Evolutionary conservation across 2,113 vertebrate species (phyloP), one percentile per base, ranked within the genome.

Genomic region (Seriola quinqueradiata): DNA sequence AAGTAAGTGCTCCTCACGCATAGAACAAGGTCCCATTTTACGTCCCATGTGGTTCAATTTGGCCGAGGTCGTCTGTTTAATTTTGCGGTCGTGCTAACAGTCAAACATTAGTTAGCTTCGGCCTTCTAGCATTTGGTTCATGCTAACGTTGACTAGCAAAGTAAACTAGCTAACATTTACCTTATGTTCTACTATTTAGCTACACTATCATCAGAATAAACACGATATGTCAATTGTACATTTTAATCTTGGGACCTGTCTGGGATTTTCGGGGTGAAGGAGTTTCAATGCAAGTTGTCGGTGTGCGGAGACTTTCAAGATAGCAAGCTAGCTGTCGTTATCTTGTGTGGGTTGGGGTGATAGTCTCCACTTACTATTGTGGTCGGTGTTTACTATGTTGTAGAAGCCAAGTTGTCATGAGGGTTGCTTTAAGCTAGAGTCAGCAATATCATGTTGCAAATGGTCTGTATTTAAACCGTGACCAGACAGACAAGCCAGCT

Each of bases 1-100:
- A 99, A 99, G 97, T 99, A 95, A 96, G 97, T 46, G 10, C 4
- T 38, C 12, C 36, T 14, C 7, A 46, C 7, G 0, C 2, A 32
- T 0, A 4, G 21, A 55, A 32, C 0, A 64, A 14, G 32, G 8
- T 0, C 1, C 0, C 0, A 5, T 23, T n/a, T 64, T 3, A n/a
- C 4, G 3, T 1, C 0, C 10, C 0, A 0, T 0, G 1, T 16
- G 1, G 1, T 23, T 17, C 13, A 1, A 44, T n/a, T 7, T 44
- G 36, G 12, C n/a, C 4, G 3, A 9, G 17, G 16, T 2, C 16
- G 0, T 48, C 5, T 23, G 34, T 8, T 25, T 38, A 11, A 34
- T 65, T 57, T 28, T 64, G 12, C 36, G 4, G 1, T 68, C 17
- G 12, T 54, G 84, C 71, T 86, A 77, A 66, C 75, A 69, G 46